Percentiles rank a stretch among this genome's conserved stretches.
phyloP scores from a whole-genome alignment of 2,888 invertebrate genomes.

The Ophion obscuratus region DNA sequence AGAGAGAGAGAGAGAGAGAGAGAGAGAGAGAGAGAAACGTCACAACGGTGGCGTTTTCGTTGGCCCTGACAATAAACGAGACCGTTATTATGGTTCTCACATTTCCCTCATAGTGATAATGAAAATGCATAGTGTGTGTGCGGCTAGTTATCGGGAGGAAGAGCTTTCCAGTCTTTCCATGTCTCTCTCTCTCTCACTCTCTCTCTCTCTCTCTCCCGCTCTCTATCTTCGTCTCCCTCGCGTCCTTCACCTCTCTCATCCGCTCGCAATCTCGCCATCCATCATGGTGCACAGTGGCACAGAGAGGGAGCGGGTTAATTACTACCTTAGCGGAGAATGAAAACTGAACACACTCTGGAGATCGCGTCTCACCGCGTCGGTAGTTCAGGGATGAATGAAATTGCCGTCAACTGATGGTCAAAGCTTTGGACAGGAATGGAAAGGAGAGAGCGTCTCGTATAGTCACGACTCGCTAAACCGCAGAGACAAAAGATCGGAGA shows the following conservation, averaged over 20 bases:
- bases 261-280: constrained; percentile 18
- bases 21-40: constrained; percentile 21
- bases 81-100: constrained; percentile 22
- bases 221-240: constrained; percentile 3
- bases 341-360: constrained; percentile 44
- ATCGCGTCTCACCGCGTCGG: constrained; percentile 14
- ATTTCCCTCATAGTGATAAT: constrained; percentile 20
- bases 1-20: constrained; percentile 13
- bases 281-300: constrained; percentile 11
- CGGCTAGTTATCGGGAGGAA: constrained; percentile 55
- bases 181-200: constrained; percentile 15
- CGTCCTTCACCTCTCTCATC: background rate
- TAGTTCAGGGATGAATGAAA: constrained; percentile 31
- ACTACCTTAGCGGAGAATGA: constrained; percentile 41
- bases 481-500: constrained; percentile 36
- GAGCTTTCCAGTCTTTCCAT: constrained; percentile 36
- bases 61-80: constrained; percentile 3
- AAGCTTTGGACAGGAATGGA: constrained; percentile 13
- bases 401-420: constrained; percentile 34
- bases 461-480: constrained; percentile 22
- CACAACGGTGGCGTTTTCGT: background rate
- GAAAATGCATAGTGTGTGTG: constrained; percentile 40
- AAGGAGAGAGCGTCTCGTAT: background rate
- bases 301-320: constrained; percentile 49
- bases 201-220: constrained; percentile 27